Evolutionary conservation across 2,113 vertebrate species (phyloP), one percentile per base, ranked within the genome.

Genomic region (Nibea albiflora): DNA sequence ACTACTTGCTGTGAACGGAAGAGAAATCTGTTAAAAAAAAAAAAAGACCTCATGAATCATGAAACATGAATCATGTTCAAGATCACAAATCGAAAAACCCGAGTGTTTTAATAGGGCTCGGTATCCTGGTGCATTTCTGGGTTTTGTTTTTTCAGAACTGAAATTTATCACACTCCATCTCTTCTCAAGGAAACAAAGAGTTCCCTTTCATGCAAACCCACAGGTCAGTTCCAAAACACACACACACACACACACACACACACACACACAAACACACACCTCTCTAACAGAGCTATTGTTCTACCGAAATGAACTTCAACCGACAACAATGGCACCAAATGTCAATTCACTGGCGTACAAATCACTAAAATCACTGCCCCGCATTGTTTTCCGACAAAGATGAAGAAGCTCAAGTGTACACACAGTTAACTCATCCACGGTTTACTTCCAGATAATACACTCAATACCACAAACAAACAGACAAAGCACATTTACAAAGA

Each of bases 341-440:
- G 83, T 81, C 89, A 89, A 89, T 91, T 86, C 81, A 73, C 70
- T 35, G 42, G 46, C 46, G 15, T 52, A 81, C 77, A 86, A 84
- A 88, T 85, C 72, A 80, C 60, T 72, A 68, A 87, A 91, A 89
- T 89, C 79, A 79, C 75, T 77, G 80, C 79, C 39, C 28, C 4
- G 67, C 88, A 86, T 91, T 90, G 88, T 92, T 90, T 88, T 69
- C 70, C 8, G 83, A 80, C 84, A 84, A 69, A 84, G 87, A 89
- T 35, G 67, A 79, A 89, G 86, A 76, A 52, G 76, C 87, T 83
- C 28, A 19, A 63, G 84, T 75, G 82, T 78, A 83, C 72, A 84
- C 90, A 85, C 67, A 76, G 72, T 80, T 67, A 68, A 85, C 73
- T 78, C 72, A 63, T 57, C 75, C 68, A 15, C 81, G 73, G 80